Percentiles rank a stretch among this genome's conserved stretches.
phyloP scores from a whole-genome alignment of 2,797 vertebrate species.

The Pogoniulus pusillus region DNA sequence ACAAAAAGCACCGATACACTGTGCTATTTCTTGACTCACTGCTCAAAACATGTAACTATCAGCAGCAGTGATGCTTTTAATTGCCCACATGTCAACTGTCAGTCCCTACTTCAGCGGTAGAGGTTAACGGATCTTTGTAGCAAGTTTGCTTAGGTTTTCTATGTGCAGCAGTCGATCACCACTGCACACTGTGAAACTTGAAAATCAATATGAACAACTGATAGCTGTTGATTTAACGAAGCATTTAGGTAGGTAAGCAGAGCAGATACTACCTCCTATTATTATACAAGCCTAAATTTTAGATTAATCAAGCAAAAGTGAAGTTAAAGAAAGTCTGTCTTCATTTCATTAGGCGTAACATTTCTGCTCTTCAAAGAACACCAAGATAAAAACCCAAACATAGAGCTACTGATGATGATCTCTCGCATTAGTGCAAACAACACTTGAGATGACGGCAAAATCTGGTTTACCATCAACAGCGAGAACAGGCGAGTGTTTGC shows the following conservation, averaged over 20 bases:
- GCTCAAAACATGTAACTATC: neutral
- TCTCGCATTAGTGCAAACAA: neutral
- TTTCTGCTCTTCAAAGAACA: neutral
- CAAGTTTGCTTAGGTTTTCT: neutral
- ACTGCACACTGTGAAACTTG: neutral
- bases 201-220: neutral
- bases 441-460: neutral
- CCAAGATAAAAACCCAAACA: neutral
- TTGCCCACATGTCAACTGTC: neutral
- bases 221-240: neutral
- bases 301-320: neutral
- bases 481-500: rapidly evolving
- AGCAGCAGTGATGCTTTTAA: neutral
- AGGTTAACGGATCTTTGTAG: neutral
- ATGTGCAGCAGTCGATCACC: neutral
- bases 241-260: neutral
- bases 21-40: neutral
- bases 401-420: neutral
- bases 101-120: neutral
- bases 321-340: neutral
- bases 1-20: neutral
- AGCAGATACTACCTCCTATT: neutral
- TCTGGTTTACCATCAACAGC: rapidly evolving
- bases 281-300: neutral
- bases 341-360: too few species aligned